These are phyloP conservation scores for Tachyglossus aculeatus DNA, from an alignment of 2,797 vertebrate genomes.

Conservation along the genomic window DNA sequence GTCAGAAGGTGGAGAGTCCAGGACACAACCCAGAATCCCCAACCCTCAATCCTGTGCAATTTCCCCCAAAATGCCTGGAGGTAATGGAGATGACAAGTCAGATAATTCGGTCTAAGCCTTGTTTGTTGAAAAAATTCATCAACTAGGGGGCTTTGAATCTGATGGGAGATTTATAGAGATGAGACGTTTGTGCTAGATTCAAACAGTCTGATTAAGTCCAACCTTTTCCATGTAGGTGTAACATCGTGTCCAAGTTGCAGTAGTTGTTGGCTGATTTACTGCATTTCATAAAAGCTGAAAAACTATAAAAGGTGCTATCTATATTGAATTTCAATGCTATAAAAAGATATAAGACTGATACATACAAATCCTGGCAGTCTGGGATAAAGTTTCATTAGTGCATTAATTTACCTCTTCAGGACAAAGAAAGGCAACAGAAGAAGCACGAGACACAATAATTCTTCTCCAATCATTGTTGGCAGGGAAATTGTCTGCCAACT, in stretches of 20 bases:
- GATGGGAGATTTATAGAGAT: neutral
- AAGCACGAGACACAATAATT: too few species aligned
- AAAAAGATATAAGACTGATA: neutral
- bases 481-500: too few species aligned
- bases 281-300: slow-evolving; percentile 10
- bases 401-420: neutral
- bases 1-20: too few species aligned
- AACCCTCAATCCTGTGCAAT: too few species aligned
- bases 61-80: too few species aligned
- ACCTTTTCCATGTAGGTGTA: neutral
- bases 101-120: neutral
- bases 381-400: neutral
- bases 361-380: neutral
- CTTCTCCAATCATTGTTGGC: too few species aligned
- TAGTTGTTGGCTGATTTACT: neutral
- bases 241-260: fast-evolving
- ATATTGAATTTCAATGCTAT: slow-evolving; percentile 1
- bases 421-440: neutral
- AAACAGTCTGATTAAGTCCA: neutral
- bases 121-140: neutral
- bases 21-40: neutral
- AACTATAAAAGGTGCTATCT: neutral
- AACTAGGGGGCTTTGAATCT: neutral
- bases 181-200: neutral
- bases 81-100: neutral